Percentiles rank a stretch among this genome's conserved stretches.
Evolutionary conservation across 1,140 invertebrate species (phyloP).

Genomic region (Ceratoteleas bidentatus): DNA sequence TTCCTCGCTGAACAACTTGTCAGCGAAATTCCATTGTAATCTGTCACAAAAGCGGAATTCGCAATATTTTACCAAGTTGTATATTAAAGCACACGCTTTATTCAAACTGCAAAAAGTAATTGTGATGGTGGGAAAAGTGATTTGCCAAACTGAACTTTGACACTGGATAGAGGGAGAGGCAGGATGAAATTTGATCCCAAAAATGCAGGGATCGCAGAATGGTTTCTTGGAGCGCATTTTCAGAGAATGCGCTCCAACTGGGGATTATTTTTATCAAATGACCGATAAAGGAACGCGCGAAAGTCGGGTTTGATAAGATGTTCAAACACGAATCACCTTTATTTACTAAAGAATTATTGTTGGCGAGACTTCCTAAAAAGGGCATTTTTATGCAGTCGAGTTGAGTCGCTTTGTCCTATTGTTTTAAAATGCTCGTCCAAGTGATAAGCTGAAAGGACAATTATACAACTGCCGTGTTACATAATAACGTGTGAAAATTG

Average conservation of each 20-base stretch:
- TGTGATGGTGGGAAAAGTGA: no score
- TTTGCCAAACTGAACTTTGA: no score
- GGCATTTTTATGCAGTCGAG: not conserved
- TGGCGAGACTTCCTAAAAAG: constrained; percentile 2
- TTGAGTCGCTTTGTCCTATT: not conserved
- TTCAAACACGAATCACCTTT: not conserved
- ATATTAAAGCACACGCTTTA: not conserved
- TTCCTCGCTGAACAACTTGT: no score
- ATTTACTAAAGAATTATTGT: not conserved
- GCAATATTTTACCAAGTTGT: not conserved
- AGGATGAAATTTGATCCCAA: no score
- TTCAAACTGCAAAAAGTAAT: no score
- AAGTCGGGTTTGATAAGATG: not conserved
- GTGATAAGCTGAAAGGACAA: constrained; percentile 1
- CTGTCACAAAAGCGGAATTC: not conserved
- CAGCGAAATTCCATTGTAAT: not conserved
- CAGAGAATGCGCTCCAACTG: no score
- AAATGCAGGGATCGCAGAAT: not conserved
- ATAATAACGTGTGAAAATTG: constrained; percentile 52
- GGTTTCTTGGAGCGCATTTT: not conserved
- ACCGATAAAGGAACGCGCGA: not conserved
- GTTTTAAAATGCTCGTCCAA: not conserved
- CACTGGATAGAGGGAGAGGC: no score
- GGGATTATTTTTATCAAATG: no score
- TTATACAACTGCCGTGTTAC: constrained; percentile 39